phyloP scores from a whole-genome alignment of 2,113 vertebrate genomes.

The Coregonus clupeaformis region DNA sequence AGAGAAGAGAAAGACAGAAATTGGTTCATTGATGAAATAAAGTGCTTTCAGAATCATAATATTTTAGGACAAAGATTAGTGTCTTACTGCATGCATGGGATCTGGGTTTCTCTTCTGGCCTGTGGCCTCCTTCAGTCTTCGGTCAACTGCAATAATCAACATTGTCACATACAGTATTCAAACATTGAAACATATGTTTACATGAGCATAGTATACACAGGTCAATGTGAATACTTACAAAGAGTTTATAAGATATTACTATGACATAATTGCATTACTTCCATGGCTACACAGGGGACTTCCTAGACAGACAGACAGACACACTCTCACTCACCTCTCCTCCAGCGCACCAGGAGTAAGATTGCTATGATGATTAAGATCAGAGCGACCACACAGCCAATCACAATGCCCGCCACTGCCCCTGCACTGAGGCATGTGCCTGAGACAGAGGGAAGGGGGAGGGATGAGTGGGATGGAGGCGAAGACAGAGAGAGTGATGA shows the following conservation, averaged over 20 bases:
- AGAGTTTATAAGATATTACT: neutral
- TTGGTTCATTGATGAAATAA: neutral
- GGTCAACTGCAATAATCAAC: conserved; percentile 46
- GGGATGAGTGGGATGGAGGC: neutral
- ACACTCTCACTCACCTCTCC: conserved; percentile 49
- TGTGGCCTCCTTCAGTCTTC: conserved; percentile 31
- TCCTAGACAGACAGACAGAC: neutral
- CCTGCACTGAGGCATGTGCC: conserved; percentile 67
- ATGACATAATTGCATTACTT: neutral
- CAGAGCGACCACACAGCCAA: conserved; percentile 64
- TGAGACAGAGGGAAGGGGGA: conserved; percentile 49
- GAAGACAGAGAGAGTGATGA: neutral
- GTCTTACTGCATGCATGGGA: conserved; percentile 55
- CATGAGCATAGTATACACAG: neutral
- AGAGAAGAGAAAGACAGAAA: conserved; percentile 12
- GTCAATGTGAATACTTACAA: no score
- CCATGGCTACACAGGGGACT: neutral
- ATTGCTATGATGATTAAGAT: conserved; percentile 69
- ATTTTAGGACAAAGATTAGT: conserved; percentile 31
- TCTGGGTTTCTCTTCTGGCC: conserved; percentile 50
- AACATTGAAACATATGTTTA: neutral
- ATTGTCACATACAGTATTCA: neutral
- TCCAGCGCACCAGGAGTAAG: conserved; percentile 50
- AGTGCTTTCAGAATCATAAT: conserved; percentile 42
- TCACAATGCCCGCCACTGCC: conserved; percentile 75